phyloP scores from a whole-genome alignment of 1,140 invertebrate genomes.

The Ostrea denselamellosa region DNA sequence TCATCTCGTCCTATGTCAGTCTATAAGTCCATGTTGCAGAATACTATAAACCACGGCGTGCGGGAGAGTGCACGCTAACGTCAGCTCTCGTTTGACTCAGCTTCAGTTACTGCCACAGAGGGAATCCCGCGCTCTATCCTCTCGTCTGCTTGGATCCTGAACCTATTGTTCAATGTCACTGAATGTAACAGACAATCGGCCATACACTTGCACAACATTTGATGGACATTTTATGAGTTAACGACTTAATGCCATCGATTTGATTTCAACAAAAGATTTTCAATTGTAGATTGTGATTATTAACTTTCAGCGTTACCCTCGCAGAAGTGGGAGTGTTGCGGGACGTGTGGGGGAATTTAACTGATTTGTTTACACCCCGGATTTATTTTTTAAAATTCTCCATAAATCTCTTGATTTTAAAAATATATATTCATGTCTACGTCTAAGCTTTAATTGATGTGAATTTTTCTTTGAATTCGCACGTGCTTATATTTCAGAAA shows the following conservation, averaged over 20 bases:
- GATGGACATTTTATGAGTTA: constrained; percentile 26
- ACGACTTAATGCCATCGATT: constrained; percentile 14
- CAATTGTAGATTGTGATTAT: neutral
- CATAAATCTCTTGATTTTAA: too few relatives aligned
- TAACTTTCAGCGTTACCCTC: neutral
- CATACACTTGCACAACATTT: neutral
- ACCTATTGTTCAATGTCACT: constrained; percentile 16
- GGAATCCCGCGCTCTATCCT: neutral
- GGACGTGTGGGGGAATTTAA: neutral
- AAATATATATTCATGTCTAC: too few relatives aligned
- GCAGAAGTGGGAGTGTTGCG: neutral
- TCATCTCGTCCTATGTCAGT: neutral
- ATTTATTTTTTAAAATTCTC: neutral
- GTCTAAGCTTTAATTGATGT: too few relatives aligned
- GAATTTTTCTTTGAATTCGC: too few relatives aligned
- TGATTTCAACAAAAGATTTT: neutral
- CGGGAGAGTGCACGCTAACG: neutral
- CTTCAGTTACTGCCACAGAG: neutral
- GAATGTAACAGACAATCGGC: neutral
- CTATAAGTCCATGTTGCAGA: neutral
- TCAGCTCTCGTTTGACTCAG: constrained; percentile 20
- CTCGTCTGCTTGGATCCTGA: neutral
- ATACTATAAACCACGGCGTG: neutral
- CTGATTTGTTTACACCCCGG: neutral
- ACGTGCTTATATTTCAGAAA: too few relatives aligned